Evolutionary conservation across 2,113 vertebrate genomes (phyloP).

Genomic region (Lepus europaeus): DNA sequence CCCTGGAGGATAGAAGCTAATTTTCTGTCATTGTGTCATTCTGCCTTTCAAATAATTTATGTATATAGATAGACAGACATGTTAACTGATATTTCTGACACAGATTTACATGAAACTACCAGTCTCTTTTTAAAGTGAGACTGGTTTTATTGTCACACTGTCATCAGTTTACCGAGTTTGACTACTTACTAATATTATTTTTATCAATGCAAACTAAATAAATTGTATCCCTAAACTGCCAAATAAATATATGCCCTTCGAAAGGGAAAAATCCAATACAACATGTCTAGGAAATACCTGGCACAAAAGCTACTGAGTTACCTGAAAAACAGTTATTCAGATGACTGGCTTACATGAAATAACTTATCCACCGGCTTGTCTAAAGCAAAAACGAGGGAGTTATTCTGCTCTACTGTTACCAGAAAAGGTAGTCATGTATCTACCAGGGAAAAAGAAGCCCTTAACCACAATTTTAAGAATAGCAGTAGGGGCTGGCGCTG

Average conservation of each 20-base stretch:
- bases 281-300: slow-evolving; percentile 19
- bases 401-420: not conserved
- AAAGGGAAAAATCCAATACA: slow-evolving; percentile 40
- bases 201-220: not conserved
- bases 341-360: not conserved
- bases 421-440: slow-evolving; percentile 13
- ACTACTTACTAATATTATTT: slow-evolving; percentile 34
- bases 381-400: slow-evolving; percentile 26
- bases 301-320: slow-evolving; percentile 15
- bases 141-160: slow-evolving; percentile 4
- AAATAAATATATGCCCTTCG: not conserved
- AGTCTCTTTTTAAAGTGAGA: slow-evolving; percentile 14
- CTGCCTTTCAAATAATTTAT: no score
- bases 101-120: slow-evolving; percentile 24
- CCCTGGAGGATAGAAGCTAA: no score
- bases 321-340: slow-evolving; percentile 25
- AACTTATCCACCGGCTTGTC: not conserved
- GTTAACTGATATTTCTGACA: not conserved
- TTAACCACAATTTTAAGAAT: slow-evolving; percentile 1
- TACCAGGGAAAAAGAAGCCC: not conserved
- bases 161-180: not conserved
- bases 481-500: not conserved
- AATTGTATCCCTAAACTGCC: not conserved
- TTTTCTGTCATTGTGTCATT: no score
- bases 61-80: not conserved